Percentiles rank a stretch among this genome's conserved stretches.
Conservation (phyloP, 1,140 invertebrate genomes). For the Apis laboriosa region DNA sequence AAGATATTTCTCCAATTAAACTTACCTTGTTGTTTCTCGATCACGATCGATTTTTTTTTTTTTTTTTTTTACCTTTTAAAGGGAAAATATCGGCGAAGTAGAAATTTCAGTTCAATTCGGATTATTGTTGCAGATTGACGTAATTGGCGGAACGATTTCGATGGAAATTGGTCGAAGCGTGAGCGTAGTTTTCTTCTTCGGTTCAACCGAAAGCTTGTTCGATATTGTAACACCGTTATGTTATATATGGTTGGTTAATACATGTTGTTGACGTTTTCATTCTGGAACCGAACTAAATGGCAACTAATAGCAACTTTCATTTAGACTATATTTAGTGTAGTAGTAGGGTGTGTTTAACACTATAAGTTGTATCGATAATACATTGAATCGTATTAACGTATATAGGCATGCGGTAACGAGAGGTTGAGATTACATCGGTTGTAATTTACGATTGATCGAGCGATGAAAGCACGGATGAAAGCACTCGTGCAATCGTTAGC, state of each 20-base stretch:
- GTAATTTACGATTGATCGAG: background rate
- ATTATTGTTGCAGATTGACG: background rate
- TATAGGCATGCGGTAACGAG: background rate
- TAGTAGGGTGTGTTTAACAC: background rate
- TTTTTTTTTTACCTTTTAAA: too few relatives aligned
- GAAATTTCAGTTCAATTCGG: background rate
- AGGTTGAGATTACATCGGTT: background rate
- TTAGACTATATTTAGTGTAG: too few relatives aligned
- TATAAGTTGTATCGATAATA: background rate
- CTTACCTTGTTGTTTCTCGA: constrained; percentile 8
- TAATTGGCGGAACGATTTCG: background rate
- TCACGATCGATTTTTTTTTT: background rate
- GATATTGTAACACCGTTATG: background rate
- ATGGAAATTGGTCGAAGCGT: constrained; percentile 22
- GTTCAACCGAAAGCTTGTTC: constrained; percentile 16
- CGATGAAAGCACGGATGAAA: background rate
- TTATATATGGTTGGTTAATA: background rate
- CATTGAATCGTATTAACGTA: background rate
- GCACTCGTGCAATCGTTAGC: background rate
- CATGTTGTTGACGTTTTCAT: background rate
- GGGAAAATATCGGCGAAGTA: background rate
- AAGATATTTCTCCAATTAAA: constrained; percentile 38
- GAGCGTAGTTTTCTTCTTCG: constrained; percentile 35
- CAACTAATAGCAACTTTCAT: constrained; percentile 6
- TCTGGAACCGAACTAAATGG: background rate